Evolutionary conservation across 1,140 invertebrate genomes (phyloP).

Genomic region (Drosophila pruinosa): DNA sequence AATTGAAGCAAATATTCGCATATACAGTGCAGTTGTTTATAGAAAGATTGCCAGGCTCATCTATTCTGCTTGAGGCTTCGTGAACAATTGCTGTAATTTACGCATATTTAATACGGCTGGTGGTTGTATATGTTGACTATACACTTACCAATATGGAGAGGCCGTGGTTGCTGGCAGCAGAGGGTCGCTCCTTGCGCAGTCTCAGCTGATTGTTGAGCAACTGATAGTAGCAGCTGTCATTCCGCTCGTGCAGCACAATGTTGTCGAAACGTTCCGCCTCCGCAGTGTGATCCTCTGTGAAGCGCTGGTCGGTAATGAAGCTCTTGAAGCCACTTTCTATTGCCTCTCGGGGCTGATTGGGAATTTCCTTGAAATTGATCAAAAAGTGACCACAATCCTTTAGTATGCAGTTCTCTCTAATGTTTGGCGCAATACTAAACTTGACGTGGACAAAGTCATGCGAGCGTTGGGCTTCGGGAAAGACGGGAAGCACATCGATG

Average conservation of each 20-base stretch:
- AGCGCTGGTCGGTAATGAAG: constrained; percentile 49
- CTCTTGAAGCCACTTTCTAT: too few species aligned
- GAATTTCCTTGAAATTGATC: constrained; percentile 37
- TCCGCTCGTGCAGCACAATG: constrained; percentile 15
- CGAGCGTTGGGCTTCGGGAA: constrained; percentile 6
- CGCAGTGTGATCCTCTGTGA: constrained; percentile 38
- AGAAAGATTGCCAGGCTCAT: too few species aligned
- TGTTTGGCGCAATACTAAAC: constrained; percentile 33
- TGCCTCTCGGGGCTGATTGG: not conserved
- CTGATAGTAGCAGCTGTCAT: constrained; percentile 8
- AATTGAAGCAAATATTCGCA: too few species aligned
- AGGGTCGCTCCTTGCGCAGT: constrained; percentile 39
- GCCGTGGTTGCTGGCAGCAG: not conserved
- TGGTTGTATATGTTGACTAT: not conserved
- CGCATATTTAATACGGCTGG: too few species aligned
- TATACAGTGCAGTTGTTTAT: too few species aligned
- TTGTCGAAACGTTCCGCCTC: constrained; percentile 26
- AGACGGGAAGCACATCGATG: constrained; percentile 29
- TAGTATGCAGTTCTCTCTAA: constrained; percentile 9
- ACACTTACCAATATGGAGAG: constrained; percentile 42
- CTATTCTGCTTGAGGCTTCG: too few species aligned
- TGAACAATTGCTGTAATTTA: too few species aligned
- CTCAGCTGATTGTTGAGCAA: constrained; percentile 27
- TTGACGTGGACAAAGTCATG: constrained; percentile 24
- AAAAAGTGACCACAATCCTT: constrained; percentile 44